Base-by-base conservation (phyloP, 2,113 vertebrate species). In the Oophaga pumilio region DNA sequence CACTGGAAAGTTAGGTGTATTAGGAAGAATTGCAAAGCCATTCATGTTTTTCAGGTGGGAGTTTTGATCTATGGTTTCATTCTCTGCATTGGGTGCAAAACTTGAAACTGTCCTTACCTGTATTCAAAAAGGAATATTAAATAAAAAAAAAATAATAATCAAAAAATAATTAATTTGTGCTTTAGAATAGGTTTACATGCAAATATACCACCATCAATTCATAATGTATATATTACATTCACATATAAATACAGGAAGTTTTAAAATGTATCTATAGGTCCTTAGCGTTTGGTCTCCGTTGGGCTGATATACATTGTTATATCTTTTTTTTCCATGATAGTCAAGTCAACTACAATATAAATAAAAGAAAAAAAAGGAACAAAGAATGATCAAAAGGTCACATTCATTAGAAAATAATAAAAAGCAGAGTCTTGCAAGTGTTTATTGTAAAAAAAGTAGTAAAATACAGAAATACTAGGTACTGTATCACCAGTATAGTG, bases 21-120 rank as follows among this genome's bases (percentile, higher is more conserved):
- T 91, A 28, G 92, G 89, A 10, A 88, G 56, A 88, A 91, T 79
- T 74, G 91, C 86, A 91, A 95, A 93, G 50, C 92, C 92, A 82
- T 90, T 87, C 4, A 89, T 88, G 76, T 90, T 81, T 66, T 92
- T 91, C 33, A 92, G 89, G 89, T 94, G 92, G 78, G 90, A 89
- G 90, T 82, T 86, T 81, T 56, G 89, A 68, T 89, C 91, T 89
- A 87, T 56, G 43, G 89, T 89, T 53, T 91, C 90, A 74, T 76
- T 57, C 74, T 93, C 90, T 24, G 8, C 84, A 0, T 81, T 24
- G 0, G 92, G 89, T 74, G 91, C 90, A 53, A 83, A 22, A 17
- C 15, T 88, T 26, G 88, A 89, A 74, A 89, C 91, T 22, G 93
- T 95, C 85, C 91, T 93, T 88, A 92, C 91, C 96, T 98, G 92